A percentile compares a stretch with the other conserved stretches of the same genome.
phyloP scores from a whole-genome alignment of 2,797 vertebrate genomes.

The Amblyraja radiata region DNA sequence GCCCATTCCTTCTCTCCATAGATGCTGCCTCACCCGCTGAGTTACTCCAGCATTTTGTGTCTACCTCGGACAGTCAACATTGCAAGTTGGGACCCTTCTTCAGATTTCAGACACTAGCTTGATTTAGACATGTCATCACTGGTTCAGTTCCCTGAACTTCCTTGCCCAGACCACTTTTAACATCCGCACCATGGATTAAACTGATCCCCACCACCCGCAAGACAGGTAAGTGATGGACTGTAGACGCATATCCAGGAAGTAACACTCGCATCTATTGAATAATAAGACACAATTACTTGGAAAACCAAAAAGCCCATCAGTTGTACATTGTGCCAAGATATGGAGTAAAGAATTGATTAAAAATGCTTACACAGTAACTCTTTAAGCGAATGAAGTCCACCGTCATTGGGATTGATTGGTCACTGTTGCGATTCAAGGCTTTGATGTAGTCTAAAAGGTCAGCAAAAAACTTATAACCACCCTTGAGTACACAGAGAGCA shows the following conservation, averaged over 20 bases:
- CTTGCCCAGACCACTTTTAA: neutral
- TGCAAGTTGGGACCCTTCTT: too few relatives aligned
- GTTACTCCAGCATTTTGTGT: too few relatives aligned
- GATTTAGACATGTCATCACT: neutral
- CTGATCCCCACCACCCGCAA: neutral
- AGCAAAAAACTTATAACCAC: constrained; percentile 97
- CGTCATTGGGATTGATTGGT: constrained; percentile 95
- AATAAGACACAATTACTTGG: neutral
- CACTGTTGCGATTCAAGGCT: constrained; percentile 92
- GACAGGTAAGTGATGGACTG: neutral
- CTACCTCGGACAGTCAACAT: too few relatives aligned
- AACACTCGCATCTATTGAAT: neutral
- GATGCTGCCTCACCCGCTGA: too few relatives aligned
- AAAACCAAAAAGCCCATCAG: neutral
- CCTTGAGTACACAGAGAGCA: constrained; percentile 94
- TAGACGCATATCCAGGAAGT: neutral
- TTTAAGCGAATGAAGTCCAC: constrained; percentile 98
- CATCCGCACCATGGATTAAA: neutral
- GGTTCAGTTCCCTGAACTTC: neutral
- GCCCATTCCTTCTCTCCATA: too few relatives aligned
- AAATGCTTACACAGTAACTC: constrained; percentile 88
- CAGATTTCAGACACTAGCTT: too few relatives aligned
- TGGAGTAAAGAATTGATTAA: neutral
- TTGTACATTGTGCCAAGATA: neutral
- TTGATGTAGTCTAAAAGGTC: constrained; percentile 97